phyloP scores from a whole-genome alignment of 2,888 invertebrate species.

The Perizoma flavofasciatum region DNA sequence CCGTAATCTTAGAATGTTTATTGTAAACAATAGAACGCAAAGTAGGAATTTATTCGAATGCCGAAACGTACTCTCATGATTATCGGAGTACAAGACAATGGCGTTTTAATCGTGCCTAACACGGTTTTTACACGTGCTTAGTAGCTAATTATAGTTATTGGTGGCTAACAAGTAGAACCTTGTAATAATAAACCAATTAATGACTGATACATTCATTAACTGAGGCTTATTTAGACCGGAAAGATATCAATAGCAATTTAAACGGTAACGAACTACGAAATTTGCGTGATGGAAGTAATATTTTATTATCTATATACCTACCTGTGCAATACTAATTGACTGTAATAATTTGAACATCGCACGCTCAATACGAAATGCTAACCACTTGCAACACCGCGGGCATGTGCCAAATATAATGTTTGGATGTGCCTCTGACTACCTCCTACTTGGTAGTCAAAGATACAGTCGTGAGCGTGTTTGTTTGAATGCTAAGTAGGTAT shows the following conservation, averaged over 20 bases:
- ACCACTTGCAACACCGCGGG: no score
- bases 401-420: no score
- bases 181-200: constrained; percentile 27
- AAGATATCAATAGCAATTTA: constrained; percentile 10
- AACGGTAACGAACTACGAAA: constrained; percentile 2
- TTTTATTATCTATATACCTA: constrained; percentile 1
- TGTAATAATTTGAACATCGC: constrained; percentile 2
- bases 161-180: constrained; percentile 12
- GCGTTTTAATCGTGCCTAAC: constrained; percentile 15
- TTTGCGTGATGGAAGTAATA: constrained; percentile 3
- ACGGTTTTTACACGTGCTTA: constrained; percentile 22
- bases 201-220: constrained; percentile 19
- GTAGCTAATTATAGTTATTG: constrained; percentile 26
- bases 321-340: background rate
- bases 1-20: constrained; percentile 31
- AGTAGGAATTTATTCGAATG: constrained; percentile 30
- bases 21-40: constrained; percentile 34
- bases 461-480: no score
- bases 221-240: constrained; percentile 9
- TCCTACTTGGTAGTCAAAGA: no score
- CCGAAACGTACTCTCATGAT: constrained; percentile 33
- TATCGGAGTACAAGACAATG: constrained; percentile 26
- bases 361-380: background rate
- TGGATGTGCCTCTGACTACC: no score
- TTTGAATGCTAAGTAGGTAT: no score